Conservation (phyloP, 2,888 invertebrate species). For the Corythucha ciliata region DNA sequence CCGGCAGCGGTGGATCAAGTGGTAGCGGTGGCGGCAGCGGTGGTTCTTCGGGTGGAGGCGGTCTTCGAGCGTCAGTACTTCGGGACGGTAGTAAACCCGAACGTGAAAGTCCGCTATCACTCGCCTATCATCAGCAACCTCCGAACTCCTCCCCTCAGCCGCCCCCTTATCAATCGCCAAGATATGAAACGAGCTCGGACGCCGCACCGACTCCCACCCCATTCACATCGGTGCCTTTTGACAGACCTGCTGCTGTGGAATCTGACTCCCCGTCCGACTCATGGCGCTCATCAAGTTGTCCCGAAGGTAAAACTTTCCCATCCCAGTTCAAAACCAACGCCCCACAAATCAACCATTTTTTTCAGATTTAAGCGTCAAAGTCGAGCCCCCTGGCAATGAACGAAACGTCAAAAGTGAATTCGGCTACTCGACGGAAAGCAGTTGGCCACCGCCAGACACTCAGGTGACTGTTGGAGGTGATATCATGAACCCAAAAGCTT, state of each 20-base stretch:
- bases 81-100: conserved; percentile 48
- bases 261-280: conserved; percentile 35
- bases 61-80: conserved; percentile 53
- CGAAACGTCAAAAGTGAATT: conserved; percentile 32
- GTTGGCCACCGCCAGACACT: conserved; percentile 15
- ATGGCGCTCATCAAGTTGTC: conserved; percentile 42
- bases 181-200: conserved; percentile 43
- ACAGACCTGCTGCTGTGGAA: conserved; percentile 42
- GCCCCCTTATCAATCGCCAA: conserved; percentile 46
- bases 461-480: conserved; percentile 23
- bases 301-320: conserved; percentile 44
- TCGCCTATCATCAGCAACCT: conserved; percentile 35
- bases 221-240: conserved; percentile 44
- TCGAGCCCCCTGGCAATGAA: conserved; percentile 44
- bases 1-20: no score
- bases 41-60: conserved; percentile 50
- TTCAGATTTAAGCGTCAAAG: conserved; percentile 69
- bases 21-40: no score
- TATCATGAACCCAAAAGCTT: conserved; percentile 40
- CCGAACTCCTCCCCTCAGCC: conserved; percentile 38
- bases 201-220: conserved; percentile 46
- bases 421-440: conserved; percentile 24
- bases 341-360: conserved; percentile 31
- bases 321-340: neutral
- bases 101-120: conserved; percentile 36